These are phyloP conservation scores for Conopomorpha cramerella DNA, from an alignment of 1,140 invertebrate genomes.

Conservation along the genomic window DNA sequence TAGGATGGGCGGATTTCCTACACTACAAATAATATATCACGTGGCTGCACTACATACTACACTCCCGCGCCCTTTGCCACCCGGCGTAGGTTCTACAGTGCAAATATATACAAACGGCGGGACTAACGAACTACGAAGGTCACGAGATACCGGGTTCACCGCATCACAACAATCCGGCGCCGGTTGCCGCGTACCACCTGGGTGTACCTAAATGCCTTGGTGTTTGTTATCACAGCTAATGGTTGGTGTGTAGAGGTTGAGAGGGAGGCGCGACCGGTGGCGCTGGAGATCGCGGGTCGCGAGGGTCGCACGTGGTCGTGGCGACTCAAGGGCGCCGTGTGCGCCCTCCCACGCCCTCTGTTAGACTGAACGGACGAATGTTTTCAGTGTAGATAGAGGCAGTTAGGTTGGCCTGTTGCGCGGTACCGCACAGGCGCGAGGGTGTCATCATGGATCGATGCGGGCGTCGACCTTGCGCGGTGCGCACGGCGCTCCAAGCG, in stretches of 20 bases:
- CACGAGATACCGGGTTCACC: too few relatives aligned
- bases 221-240: conserved; percentile 42
- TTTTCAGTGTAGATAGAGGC: conserved; percentile 31
- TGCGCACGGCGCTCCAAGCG: conserved; percentile 15
- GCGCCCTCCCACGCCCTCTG: conserved; percentile 37
- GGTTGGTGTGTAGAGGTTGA: conserved; percentile 18
- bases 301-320: background rate
- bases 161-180: too few relatives aligned
- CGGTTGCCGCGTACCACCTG: too few relatives aligned
- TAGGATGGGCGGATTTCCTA: too few relatives aligned
- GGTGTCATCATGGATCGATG: conserved; percentile 35
- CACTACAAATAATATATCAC: conserved; percentile 26
- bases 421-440: conserved; percentile 34
- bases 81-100: too few relatives aligned
- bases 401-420: conserved; percentile 32
- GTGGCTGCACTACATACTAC: conserved; percentile 19
- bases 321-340: conserved; percentile 21
- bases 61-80: too few relatives aligned
- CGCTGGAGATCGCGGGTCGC: too few relatives aligned
- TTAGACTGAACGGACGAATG: conserved; percentile 28
- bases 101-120: too few relatives aligned
- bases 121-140: too few relatives aligned
- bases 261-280: conserved; percentile 16
- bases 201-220: conserved; percentile 24
- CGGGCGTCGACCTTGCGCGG: conserved; percentile 39